Base-by-base conservation (phyloP, 2,888 invertebrate genomes). In the Nipponacmea schrenckii region DNA sequence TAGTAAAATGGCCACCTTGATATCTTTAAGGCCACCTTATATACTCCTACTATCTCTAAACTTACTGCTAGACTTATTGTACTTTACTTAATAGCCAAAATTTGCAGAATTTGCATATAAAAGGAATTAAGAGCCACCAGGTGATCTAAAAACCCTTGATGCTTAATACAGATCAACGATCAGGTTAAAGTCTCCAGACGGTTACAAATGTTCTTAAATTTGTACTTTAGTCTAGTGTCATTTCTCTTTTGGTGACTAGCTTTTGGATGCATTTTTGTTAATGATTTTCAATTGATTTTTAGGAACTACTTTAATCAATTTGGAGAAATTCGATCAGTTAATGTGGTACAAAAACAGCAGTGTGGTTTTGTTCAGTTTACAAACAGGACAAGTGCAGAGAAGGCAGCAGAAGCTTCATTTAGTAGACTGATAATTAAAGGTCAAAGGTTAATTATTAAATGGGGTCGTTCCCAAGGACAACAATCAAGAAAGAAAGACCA, bases 311-410 rank as follows among this genome's bases (percentile, higher is more conserved):
- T 99, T 90, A 99, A 99, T 90, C 98, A 99, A 88, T 98, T 95
- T 90, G 99, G 99, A 20, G 99, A 99, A 90, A 97, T 99, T 74
- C 93, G 99, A 80, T 94, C 95, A 0, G 92, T 99, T 26, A 96
- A 96, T 14, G 91, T 98, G 81, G 96, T 98, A 12, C 93, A 94
- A 0, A 93, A 96, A 78, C 97, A 98, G 81, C 90, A 90, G 79
- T 98, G 98, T 90, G 97, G 97, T 0, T 99, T 99, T 88, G 94
- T 99, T 2, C 97, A 98, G 87, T 99, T 96, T 89, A 97, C 98
- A 0, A 94, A 94, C 8, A 91, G 99, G 71, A 91, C 92, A 67
- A 94, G 97, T 0, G 96, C 98, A 0, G 99, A 99, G 89, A 91
- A 94, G 78, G 98, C 98, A 0, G 83, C 86, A 27, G 88, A 89